Conservation (phyloP, 2,888 invertebrate genomes). For the Resseliella maxima region DNA sequence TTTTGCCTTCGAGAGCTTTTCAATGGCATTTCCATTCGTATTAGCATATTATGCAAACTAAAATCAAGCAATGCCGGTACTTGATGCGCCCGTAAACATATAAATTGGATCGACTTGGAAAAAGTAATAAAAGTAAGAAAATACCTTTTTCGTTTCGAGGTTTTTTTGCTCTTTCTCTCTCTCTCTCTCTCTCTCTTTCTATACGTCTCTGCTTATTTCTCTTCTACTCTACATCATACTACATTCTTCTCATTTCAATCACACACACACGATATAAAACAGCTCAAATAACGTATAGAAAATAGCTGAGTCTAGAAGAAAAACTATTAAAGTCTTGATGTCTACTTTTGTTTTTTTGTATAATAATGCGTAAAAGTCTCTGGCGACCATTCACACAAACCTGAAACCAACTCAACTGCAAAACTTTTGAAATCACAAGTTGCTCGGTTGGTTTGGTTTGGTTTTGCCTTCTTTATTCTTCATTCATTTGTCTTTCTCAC, state of each 20-base stretch:
- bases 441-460: neutral
- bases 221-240: neutral
- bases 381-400: neutral
- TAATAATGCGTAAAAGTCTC: neutral
- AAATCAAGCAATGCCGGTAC: neutral
- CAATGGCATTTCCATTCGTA: neutral
- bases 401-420: neutral
- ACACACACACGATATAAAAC: neutral
- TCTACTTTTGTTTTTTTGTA: neutral
- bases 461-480: neutral
- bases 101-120: slow-evolving; percentile 24
- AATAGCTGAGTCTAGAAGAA: neutral
- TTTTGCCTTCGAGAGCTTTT: neutral
- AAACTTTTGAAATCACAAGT: slow-evolving; percentile 35
- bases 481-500: too few species aligned
- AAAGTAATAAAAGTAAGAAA: slow-evolving; percentile 28
- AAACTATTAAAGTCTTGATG: slow-evolving; percentile 42
- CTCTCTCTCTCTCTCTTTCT: too few species aligned
- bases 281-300: neutral
- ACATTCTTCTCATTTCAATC: slow-evolving; percentile 31
- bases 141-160: neutral
- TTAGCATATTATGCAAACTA: slow-evolving; percentile 45
- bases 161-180: neutral
- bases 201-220: neutral
- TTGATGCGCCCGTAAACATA: neutral